These are phyloP conservation scores for Herminia tarsipennalis DNA, from an alignment of 2,888 invertebrate species.

Conservation along the genomic window DNA sequence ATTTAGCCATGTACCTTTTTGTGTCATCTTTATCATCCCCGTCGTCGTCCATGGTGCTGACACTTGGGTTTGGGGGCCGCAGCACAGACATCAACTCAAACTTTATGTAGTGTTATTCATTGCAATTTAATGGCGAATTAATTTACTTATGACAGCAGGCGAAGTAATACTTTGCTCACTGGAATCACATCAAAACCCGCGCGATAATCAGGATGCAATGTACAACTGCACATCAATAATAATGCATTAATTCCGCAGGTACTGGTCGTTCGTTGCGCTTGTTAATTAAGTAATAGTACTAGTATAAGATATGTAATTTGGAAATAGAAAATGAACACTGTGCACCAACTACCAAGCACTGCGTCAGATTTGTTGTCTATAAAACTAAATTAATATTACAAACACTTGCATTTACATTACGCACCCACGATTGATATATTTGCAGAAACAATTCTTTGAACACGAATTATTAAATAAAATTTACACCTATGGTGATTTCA, in stretches of 20 bases:
- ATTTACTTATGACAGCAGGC: constrained; percentile 12
- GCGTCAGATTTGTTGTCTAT: constrained; percentile 34
- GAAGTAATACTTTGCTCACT: constrained; percentile 14
- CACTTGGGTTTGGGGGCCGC: constrained; percentile 12
- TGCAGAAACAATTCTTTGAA: neutral
- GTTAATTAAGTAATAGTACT: constrained; percentile 14
- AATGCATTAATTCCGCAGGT: constrained; percentile 2
- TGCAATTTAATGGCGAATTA: constrained; percentile 26
- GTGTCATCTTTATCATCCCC: constrained; percentile 94
- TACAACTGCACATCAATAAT: constrained; percentile 1
- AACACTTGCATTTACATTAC: constrained; percentile 12
- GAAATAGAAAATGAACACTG: constrained; percentile 16
- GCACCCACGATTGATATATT: constrained; percentile 3
- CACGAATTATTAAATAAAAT: constrained; percentile 5
- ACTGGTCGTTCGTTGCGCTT: constrained; percentile 7
- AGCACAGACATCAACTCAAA: constrained; percentile 18
- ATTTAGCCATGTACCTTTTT: constrained; percentile 88
- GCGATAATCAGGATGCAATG: constrained; percentile 8
- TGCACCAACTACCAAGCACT: constrained; percentile 22
- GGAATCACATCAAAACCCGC: constrained; percentile 21
- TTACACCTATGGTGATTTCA: neutral
- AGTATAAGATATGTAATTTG: too few species aligned
- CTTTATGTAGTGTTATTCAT: constrained; percentile 23
- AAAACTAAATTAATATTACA: constrained; percentile 6
- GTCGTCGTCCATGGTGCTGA: constrained; percentile 89